phyloP scores from a whole-genome alignment of 1,140 invertebrate genomes.

The Carposina sasakii region DNA sequence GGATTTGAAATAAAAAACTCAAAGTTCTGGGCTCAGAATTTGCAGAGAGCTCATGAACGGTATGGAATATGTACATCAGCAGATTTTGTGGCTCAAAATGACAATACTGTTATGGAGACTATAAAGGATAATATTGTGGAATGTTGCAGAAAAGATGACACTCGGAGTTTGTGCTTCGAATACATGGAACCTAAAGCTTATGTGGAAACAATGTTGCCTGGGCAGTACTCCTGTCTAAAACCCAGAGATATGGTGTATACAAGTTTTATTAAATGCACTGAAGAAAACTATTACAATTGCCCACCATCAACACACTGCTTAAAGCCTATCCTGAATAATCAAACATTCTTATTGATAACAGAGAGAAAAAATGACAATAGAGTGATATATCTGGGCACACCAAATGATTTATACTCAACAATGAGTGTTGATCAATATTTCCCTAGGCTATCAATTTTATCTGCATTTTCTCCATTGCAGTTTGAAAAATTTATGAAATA shows the following conservation, averaged over 20 bases:
- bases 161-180: conserved; percentile 82
- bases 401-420: conserved; percentile 81
- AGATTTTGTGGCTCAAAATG: conserved; percentile 80
- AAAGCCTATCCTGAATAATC: conserved; percentile 83
- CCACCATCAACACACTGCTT: conserved; percentile 78
- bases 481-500: conserved; percentile 84
- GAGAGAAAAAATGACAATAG: conserved; percentile 75
- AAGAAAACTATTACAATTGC: conserved; percentile 68
- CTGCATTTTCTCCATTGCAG: conserved; percentile 71
- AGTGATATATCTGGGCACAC: conserved; percentile 84
- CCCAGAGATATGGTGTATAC: conserved; percentile 82
- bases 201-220: conserved; percentile 50
- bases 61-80: conserved; percentile 83
- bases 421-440: conserved; percentile 86
- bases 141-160: conserved; percentile 81
- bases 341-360: conserved; percentile 85
- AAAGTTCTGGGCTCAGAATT: conserved; percentile 84
- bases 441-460: conserved; percentile 79
- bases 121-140: conserved; percentile 78
- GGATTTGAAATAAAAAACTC: conserved; percentile 80
- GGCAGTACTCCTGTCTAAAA: conserved; percentile 86
- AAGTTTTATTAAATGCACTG: conserved; percentile 76
- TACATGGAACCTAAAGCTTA: conserved; percentile 79
- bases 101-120: conserved; percentile 80
- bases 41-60: conserved; percentile 75